phyloP scores from a whole-genome alignment of 2,888 invertebrate species.

The Andrena dorsata region DNA sequence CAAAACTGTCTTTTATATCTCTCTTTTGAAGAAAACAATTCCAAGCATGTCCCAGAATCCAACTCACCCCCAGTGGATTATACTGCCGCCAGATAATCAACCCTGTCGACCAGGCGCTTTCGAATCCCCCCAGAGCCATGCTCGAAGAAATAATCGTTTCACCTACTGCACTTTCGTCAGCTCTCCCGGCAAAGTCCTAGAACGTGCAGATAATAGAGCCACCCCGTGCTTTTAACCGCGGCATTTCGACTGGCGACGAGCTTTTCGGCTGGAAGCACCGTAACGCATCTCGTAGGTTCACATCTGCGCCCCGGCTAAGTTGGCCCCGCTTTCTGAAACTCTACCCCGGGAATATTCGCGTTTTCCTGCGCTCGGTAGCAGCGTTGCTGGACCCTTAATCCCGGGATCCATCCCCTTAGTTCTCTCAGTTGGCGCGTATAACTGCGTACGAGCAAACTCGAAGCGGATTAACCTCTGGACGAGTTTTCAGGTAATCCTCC shows the following conservation, averaged over 20 bases:
- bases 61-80: neutral
- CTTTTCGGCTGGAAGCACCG: neutral
- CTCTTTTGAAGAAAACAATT: neutral
- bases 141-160: neutral
- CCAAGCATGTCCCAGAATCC: neutral
- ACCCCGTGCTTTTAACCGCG: neutral
- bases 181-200: slow-evolving; percentile 1
- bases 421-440: slow-evolving; percentile 59
- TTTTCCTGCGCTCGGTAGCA: slow-evolving; percentile 3
- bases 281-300: neutral
- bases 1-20: neutral
- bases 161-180: neutral
- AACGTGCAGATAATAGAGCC: slow-evolving; percentile 13
- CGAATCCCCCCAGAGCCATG: slow-evolving; percentile 18
- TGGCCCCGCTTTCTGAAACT: slow-evolving; percentile 8
- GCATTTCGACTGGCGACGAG: neutral
- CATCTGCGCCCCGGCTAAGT: neutral
- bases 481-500: slow-evolving; percentile 69
- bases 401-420: slow-evolving; percentile 29
- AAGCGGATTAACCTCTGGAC: slow-evolving; percentile 67
- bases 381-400: slow-evolving; percentile 61
- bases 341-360: slow-evolving; percentile 24
- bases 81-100: slow-evolving; percentile 1
- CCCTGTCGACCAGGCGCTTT: slow-evolving; percentile 14
- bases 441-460: slow-evolving; percentile 63